Evolutionary conservation across 2,888 invertebrate genomes (phyloP), one percentile per base, ranked within the genome.

Genomic region (Deroplatys truncata): DNA sequence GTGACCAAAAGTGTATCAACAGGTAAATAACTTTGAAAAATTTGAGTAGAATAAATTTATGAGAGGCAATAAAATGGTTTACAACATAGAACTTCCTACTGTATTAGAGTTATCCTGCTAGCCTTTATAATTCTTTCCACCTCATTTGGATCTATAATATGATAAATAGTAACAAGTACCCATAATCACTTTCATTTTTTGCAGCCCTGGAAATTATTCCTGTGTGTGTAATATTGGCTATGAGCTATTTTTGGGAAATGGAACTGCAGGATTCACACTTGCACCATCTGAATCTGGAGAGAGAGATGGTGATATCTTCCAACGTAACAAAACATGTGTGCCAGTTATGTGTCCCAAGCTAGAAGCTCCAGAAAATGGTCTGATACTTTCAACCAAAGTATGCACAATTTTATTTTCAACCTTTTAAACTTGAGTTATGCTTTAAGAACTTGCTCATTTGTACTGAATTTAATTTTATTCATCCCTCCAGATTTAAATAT

Each of bases 301-400:
- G 91, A 95, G 97, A 90, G 98, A 98, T 92, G 98, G 98, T 0
- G 99, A 99, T 92, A 95, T 96, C 1, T 97, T 97, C 93, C 97
- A 98, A 93, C 95, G 97, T 91, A 98, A 99, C 93, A 99, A 99
- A 94, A 98, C 98, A 56, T 99, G 99, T 93, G 98, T 99, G 20
- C 98, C 98, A 0, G 95, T 98, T 4, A 98, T 98, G 97, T 98
- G 98, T 91, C 97, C 98, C 9, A 93, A 95, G 3, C 93, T 98
- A 84, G 93, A 94, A 56, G 94, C 96, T 5, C 98, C 98, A 0
- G 98, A 98, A 93, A 98, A 98, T 93, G 98, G 98, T 89, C 95
- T 97, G 92, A 94, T 98, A 49, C 93, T 98, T 15, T 96, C 98
- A 0, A 98, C 98, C 0, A 97, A 97, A 92, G 94, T 94, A 92